Conservation (phyloP, 2,797 vertebrate genomes). For the Etheostoma perlongum region DNA sequence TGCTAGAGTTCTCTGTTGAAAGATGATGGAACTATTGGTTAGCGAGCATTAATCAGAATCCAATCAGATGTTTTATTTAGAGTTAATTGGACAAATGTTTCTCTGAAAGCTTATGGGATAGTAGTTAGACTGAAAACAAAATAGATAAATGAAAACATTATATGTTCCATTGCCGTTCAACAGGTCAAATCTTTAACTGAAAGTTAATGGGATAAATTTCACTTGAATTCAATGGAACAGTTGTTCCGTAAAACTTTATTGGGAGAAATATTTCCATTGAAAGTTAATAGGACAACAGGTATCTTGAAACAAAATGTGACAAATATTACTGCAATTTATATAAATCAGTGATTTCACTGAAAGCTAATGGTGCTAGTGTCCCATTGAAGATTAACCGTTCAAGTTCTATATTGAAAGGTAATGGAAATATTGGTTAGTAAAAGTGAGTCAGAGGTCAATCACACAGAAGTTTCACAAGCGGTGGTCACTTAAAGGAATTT, state of each 20-base stretch:
- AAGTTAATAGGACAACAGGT: not conserved
- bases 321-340: not conserved
- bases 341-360: not conserved
- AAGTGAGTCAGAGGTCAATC: constrained; percentile 9
- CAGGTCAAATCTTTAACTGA: not conserved
- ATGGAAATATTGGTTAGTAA: constrained; percentile 8
- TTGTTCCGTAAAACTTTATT: not conserved
- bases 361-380: not conserved
- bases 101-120: not conserved
- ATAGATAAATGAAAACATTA: not conserved
- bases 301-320: not conserved
- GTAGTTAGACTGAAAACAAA: not conserved
- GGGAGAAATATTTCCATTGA: not conserved
- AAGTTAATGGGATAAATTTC: constrained; percentile 2
- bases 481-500: not conserved
- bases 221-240: not conserved
- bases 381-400: not conserved
- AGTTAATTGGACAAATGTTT: not conserved
- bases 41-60: not conserved
- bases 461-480: not conserved
- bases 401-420: not conserved
- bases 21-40: constrained; percentile 17
- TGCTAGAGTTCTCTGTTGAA: constrained; percentile 7
- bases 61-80: not conserved
- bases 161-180: not conserved